Evolutionary conservation across 2,113 vertebrate species (phyloP), one percentile per base, ranked within the genome.

Genomic region (Labrus mixtus): DNA sequence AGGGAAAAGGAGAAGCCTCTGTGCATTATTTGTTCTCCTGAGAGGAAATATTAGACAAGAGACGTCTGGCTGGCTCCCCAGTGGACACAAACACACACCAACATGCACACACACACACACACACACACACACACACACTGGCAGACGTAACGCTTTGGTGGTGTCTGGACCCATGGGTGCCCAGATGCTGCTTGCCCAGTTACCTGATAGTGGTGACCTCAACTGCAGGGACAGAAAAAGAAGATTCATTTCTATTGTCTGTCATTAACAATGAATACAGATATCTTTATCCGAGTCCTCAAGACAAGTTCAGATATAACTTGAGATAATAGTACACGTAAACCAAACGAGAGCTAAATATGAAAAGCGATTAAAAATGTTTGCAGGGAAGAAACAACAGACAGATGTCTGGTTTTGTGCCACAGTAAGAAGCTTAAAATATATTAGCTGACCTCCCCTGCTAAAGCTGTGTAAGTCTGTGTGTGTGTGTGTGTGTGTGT

Each of bases 31-130:
- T 79, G 75, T 63, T 82, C 85, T 85, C 82, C 50, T 70, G 83
- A 87, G 82, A 89, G 69, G 85, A 85, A 89, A 90, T 83, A 76
- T 86, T 84, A 89, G 66, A 85, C 69, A 51, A 50, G 53, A 80
- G 67, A 78, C 67, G 85, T 73, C 88, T 89, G 87, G 41, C 70
- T 79, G 59, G 43, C 60, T 91, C 84, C 80, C 82, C 56, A 48
- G 63, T 69, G 81, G 73, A 82, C 63, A 75, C 76, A 69, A 23
- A 65, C 69, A 60, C 58, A 68, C 41, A 78, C 48, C 48, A 12
- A 81, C 68, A 67, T 17, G 11, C 58, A 46, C 66, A 71, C 64
- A 75, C 74, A 75, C 73, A 65, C 51, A 75, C 76, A 69, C 22
- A 65, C 69, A 60, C 58, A 68, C 41, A 78, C 48, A 46, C 66